Conservation (phyloP, 2,888 invertebrate genomes). For the Steinernema scapterisci region DNA sequence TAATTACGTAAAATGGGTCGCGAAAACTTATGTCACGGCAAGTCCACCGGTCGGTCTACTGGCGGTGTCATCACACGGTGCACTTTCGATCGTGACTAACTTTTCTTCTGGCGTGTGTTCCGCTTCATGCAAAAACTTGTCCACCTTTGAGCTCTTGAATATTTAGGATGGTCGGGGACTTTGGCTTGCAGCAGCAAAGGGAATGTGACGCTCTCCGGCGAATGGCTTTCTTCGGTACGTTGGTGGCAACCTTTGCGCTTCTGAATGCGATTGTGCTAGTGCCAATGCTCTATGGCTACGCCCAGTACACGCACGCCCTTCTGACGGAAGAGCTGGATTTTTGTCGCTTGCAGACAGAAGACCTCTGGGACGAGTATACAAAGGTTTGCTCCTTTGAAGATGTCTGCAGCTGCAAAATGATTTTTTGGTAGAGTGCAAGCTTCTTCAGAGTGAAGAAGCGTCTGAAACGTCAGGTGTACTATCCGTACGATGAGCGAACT, state of each 20-base stretch:
- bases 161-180: too few relatives aligned
- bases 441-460: background rate
- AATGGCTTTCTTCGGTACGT: background rate
- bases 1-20: slow-evolving; percentile 22
- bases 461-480: slow-evolving; percentile 12
- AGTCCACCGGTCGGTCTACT: slow-evolving; percentile 6
- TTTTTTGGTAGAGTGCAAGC: background rate
- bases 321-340: slow-evolving; percentile 1
- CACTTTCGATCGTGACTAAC: slow-evolving; percentile 5
- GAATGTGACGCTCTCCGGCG: background rate
- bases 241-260: background rate
- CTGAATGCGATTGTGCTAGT: slow-evolving; percentile 8
- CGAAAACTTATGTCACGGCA: background rate
- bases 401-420: background rate
- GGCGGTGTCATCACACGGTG: slow-evolving; percentile 21
- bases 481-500: background rate
- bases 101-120: background rate
- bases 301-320: background rate
- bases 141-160: too few relatives aligned
- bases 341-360: background rate
- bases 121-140: background rate
- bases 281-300: slow-evolving; percentile 20
- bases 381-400: background rate
- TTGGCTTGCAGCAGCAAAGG: background rate
- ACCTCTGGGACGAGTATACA: background rate